Evolutionary conservation across 2,113 vertebrate genomes (phyloP).

Genomic region (Ondatra zibethicus): DNA sequence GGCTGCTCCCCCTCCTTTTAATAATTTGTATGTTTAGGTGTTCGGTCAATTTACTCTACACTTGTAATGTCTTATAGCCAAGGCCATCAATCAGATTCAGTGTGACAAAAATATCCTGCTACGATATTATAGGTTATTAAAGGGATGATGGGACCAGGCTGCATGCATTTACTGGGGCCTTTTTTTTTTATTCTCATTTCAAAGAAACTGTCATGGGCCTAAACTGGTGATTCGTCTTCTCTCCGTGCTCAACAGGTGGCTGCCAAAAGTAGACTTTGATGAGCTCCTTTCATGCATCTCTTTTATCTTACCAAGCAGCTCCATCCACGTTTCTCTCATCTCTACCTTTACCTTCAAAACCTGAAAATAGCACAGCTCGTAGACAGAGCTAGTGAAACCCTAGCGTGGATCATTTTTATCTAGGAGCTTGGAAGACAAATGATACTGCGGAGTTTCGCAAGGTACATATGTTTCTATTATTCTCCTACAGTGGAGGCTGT

Average conservation of each 20-base stretch:
- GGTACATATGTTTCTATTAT: not conserved
- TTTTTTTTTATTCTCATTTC: conserved; percentile 92
- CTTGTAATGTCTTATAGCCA: conserved; percentile 90
- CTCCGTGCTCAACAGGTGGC: conserved; percentile 90
- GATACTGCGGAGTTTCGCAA: not conserved
- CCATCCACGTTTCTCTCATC: not conserved
- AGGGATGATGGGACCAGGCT: conserved; percentile 88
- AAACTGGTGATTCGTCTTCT: conserved; percentile 91
- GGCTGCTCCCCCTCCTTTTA: conserved; percentile 92
- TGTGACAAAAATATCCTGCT: conserved; percentile 91
- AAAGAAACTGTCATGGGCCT: conserved; percentile 87
- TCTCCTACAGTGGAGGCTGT: not conserved
- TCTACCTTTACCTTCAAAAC: conserved; percentile 28
- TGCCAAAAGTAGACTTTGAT: conserved; percentile 83
- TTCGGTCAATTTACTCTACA: conserved; percentile 92
- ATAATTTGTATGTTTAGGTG: conserved; percentile 99
- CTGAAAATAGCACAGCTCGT: not conserved
- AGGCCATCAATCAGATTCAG: conserved; percentile 93
- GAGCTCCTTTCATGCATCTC: conserved; percentile 84
- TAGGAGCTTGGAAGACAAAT: conserved; percentile 30
- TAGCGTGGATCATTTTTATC: conserved; percentile 5
- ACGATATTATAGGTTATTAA: conserved; percentile 95
- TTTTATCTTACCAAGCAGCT: conserved; percentile 55
- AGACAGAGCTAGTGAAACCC: conserved; percentile 30
- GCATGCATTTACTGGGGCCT: conserved; percentile 85